Percentiles rank a stretch among this genome's conserved stretches.
phyloP scores from a whole-genome alignment of 2,888 invertebrate species.

The Pseudoips prasinana region DNA sequence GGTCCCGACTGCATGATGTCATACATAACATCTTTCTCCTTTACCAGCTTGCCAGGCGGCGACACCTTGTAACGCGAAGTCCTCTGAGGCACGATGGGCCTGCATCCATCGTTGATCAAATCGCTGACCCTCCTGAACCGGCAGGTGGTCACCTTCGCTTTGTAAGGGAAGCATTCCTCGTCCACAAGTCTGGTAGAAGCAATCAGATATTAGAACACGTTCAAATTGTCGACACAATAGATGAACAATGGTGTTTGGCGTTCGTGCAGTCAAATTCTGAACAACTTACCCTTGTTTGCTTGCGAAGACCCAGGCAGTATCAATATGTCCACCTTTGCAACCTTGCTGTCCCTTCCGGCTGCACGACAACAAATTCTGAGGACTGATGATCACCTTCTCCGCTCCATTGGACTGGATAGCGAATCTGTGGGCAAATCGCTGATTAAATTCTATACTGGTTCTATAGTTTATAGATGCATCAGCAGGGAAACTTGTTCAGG shows the following conservation, averaged over 20 bases:
- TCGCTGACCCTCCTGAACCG: conserved; percentile 74
- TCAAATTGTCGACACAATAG: too few species aligned
- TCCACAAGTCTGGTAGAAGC: conserved; percentile 87
- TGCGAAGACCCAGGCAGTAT: conserved; percentile 95
- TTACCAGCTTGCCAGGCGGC: conserved; percentile 88
- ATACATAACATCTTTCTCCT: conserved; percentile 93
- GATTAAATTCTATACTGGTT: too few species aligned
- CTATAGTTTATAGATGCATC: too few species aligned
- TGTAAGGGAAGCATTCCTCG: conserved; percentile 93
- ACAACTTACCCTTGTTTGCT: conserved; percentile 86
- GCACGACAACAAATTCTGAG: conserved; percentile 94
- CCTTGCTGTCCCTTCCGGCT: conserved; percentile 89
- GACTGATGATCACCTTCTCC: conserved; percentile 87
- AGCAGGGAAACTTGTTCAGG: too few species aligned
- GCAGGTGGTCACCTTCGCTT: conserved; percentile 82
- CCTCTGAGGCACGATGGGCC: conserved; percentile 71
- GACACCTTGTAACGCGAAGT: conserved; percentile 86
- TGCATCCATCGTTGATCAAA: conserved; percentile 81
- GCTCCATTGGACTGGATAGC: conserved; percentile 92
- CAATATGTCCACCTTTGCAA: conserved; percentile 94
- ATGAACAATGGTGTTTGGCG: too few species aligned
- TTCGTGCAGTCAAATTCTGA: too few species aligned
- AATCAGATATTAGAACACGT: too few species aligned
- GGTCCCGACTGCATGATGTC: conserved; percentile 96
- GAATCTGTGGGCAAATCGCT: conserved; percentile 76